These are phyloP conservation scores for Zaprionus bogoriensis DNA, from an alignment of 2,888 invertebrate genomes.

Conservation along the genomic window DNA sequence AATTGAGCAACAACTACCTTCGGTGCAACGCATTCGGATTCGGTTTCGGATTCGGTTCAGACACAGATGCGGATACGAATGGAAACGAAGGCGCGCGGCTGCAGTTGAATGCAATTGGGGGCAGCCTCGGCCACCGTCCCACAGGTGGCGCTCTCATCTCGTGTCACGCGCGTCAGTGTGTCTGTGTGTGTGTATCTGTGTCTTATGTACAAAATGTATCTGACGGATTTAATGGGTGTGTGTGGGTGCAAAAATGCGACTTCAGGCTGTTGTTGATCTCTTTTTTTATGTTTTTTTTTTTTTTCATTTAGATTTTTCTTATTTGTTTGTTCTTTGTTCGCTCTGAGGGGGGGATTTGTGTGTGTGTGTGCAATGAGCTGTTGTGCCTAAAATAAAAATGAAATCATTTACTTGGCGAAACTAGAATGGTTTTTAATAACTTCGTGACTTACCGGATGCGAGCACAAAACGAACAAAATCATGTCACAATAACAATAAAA, in stretches of 20 bases:
- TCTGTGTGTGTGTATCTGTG: background rate
- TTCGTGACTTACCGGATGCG: slow-evolving; percentile 71
- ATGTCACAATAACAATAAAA: slow-evolving; percentile 61
- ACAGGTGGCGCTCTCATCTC: slow-evolving; percentile 42
- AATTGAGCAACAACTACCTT: slow-evolving; percentile 66
- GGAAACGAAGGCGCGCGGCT: slow-evolving; percentile 24
- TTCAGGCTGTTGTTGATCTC: slow-evolving; percentile 41
- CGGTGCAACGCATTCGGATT: slow-evolving; percentile 41
- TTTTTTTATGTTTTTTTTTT: slow-evolving; percentile 10
- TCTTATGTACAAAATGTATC: slow-evolving; percentile 46
- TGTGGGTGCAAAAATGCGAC: slow-evolving; percentile 53
- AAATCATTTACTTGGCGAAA: slow-evolving; percentile 72
- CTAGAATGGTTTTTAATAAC: slow-evolving; percentile 63
- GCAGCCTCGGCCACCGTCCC: slow-evolving; percentile 36
- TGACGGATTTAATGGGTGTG: slow-evolving; percentile 45
- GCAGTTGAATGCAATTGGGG: slow-evolving; percentile 49
- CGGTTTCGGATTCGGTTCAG: too few relatives aligned
- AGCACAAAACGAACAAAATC: slow-evolving; percentile 39
- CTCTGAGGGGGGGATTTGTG: slow-evolving; percentile 13
- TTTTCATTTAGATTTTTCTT: slow-evolving; percentile 10
- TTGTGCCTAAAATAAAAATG: slow-evolving; percentile 78
- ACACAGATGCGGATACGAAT: too few relatives aligned
- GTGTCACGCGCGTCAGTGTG: slow-evolving; percentile 1
- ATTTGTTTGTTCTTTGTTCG: slow-evolving; percentile 17
- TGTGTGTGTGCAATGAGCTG: slow-evolving; percentile 56